Percentiles rank a stretch among this genome's conserved stretches.
These are phyloP conservation scores for Rotaria socialis DNA, from an alignment of 2,888 invertebrate genomes.

Conservation along the genomic window DNA sequence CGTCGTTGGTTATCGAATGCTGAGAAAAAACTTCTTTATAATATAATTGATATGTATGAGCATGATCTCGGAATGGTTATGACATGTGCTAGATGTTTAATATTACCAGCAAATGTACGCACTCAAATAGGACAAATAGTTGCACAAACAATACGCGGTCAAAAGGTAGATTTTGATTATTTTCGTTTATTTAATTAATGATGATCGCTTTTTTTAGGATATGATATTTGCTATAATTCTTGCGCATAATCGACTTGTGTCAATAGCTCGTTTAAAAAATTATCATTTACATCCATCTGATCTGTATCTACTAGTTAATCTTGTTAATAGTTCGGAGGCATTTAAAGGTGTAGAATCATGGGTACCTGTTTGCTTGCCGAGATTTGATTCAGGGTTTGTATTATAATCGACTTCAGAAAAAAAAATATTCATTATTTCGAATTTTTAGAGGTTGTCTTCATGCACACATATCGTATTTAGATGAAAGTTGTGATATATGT, in stretches of 20 bases:
- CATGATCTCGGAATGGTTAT: conserved; percentile 73
- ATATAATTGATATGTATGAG: conserved; percentile 79
- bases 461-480: conserved; percentile 90
- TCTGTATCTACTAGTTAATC: conserved; percentile 83
- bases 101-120: conserved; percentile 72
- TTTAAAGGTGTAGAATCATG: conserved; percentile 92
- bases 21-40: conserved; percentile 79
- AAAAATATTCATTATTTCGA: background rate
- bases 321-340: conserved; percentile 87
- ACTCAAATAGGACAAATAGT: conserved; percentile 81
- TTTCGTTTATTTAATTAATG: background rate
- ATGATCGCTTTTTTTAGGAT: background rate
- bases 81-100: conserved; percentile 73
- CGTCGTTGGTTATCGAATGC: conserved; percentile 81
- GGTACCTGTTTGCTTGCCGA: conserved; percentile 94
- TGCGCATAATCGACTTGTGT: conserved; percentile 78
- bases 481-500: conserved; percentile 64
- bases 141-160: conserved; percentile 62
- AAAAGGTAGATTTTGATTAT: background rate
- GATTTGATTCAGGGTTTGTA: conserved; percentile 72
- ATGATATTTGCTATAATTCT: conserved; percentile 80
- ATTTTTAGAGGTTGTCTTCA: conserved; percentile 79
- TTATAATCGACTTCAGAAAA: too few relatives aligned
- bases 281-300: conserved; percentile 88
- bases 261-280: conserved; percentile 88